Percentiles rank a stretch among this genome's conserved stretches.
Evolutionary conservation across 2,797 vertebrate genomes (phyloP).

Genomic region (Buphagus erythrorhynchus): DNA sequence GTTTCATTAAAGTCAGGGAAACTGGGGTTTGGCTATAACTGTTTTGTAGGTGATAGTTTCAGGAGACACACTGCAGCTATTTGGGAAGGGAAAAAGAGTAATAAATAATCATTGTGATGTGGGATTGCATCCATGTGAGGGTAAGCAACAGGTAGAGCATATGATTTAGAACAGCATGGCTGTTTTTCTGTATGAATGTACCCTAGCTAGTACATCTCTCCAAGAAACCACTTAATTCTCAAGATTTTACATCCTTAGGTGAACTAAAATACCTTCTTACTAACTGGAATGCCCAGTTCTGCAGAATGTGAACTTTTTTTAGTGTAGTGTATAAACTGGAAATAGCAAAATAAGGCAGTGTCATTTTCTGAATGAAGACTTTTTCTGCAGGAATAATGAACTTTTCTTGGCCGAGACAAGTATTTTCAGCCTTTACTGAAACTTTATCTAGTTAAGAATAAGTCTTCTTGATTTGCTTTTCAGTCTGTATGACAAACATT

Average conservation of each 20-base stretch:
- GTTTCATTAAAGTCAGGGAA: not conserved
- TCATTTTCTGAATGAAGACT: conserved; percentile 62
- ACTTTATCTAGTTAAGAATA: conserved; percentile 45
- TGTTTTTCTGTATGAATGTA: not conserved
- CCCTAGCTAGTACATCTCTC: not conserved
- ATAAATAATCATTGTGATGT: not conserved
- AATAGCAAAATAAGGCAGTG: conserved; percentile 44
- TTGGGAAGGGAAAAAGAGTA: not conserved
- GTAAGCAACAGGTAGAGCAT: not conserved
- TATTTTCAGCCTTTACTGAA: conserved; percentile 61
- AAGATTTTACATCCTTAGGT: not conserved
- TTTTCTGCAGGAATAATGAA: conserved; percentile 61
- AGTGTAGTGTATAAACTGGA: conserved; percentile 7
- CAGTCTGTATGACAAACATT: conserved; percentile 59
- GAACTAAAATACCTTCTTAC: not conserved
- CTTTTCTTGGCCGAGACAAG: conserved; percentile 55
- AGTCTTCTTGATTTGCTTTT: conserved; percentile 62
- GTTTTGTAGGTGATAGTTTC: not conserved
- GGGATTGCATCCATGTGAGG: not conserved
- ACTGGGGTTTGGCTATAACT: not conserved
- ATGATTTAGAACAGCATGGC: not conserved
- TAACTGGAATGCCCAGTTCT: not conserved
- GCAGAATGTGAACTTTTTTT: not conserved
- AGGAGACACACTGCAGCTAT: not conserved
- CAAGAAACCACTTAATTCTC: not conserved